These are phyloP conservation scores for Suricata suricatta DNA, from an alignment of 2,113 vertebrate genomes.

Conservation along the genomic window DNA sequence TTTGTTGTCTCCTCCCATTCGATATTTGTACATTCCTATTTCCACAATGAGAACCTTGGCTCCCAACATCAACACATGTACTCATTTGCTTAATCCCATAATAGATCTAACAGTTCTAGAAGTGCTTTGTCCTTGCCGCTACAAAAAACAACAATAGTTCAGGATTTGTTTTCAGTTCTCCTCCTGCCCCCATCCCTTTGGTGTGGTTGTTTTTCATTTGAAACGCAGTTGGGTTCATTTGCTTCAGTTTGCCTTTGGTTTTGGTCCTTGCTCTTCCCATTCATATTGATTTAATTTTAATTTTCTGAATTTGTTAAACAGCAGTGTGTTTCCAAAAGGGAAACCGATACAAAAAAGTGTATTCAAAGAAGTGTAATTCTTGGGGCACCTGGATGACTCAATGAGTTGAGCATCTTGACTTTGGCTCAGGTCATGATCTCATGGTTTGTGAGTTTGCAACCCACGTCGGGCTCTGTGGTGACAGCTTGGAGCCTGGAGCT, in stretches of 20 bases:
- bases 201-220: conserved; percentile 13
- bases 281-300: background rate
- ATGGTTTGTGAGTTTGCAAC: no score
- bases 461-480: no score
- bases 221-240: background rate
- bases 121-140: background rate
- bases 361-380: background rate
- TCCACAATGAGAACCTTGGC: background rate
- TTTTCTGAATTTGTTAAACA: background rate
- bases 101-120: conserved; percentile 3
- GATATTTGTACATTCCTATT: background rate
- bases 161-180: background rate
- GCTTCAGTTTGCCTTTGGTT: conserved; percentile 25
- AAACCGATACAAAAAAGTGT: background rate
- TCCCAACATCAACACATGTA: background rate
- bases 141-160: conserved; percentile 23
- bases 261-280: background rate
- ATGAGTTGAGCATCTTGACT: no score
- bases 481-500: no score
- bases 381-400: background rate
- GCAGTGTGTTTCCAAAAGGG: background rate
- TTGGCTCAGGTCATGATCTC: no score
- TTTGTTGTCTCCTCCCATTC: conserved; percentile 11
- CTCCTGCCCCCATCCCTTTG: background rate
- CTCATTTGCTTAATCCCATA: background rate